Percentiles rank a stretch among this genome's conserved stretches.
Conservation (phyloP, 2,797 vertebrate genomes). For the Paramormyrops hopkinsi region DNA sequence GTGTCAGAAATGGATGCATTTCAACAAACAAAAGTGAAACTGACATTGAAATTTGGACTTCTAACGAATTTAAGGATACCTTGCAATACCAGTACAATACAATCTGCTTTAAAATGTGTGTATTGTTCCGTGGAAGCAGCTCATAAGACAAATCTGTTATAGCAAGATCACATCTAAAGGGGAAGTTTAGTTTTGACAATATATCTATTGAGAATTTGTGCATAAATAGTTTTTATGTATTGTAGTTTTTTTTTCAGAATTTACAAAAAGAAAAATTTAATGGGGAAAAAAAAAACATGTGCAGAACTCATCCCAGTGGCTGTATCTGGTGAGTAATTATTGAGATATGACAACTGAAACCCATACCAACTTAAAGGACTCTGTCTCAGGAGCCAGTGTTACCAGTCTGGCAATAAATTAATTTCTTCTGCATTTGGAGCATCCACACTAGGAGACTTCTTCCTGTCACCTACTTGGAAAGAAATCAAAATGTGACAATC, state of each 20-base stretch:
- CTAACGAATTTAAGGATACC: not conserved
- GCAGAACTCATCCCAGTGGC: not conserved
- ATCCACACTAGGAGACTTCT: not conserved
- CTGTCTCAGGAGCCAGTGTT: not conserved
- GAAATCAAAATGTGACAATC: constrained; percentile 14
- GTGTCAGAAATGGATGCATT: not conserved
- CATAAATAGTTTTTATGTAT: not conserved
- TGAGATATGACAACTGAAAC: not conserved
- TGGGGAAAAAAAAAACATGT: not conserved
- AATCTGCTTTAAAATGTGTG: not conserved
- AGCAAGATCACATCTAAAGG: not conserved
- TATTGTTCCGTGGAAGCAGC: not conserved
- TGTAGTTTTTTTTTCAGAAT: not conserved
- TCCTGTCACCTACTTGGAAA: constrained; percentile 12
- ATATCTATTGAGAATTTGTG: not conserved
- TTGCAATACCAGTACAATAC: not conserved
- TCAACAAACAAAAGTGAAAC: not conserved
- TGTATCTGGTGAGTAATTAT: not conserved
- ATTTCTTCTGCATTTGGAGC: not conserved
- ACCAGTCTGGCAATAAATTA: not conserved
- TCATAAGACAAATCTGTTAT: not conserved
- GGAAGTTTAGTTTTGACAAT: not conserved
- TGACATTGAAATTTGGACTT: not conserved
- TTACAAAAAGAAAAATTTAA: not conserved
- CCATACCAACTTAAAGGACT: not conserved